phyloP scores from a whole-genome alignment of 2,113 vertebrate genomes.

The Peromyscus polionotus region DNA sequence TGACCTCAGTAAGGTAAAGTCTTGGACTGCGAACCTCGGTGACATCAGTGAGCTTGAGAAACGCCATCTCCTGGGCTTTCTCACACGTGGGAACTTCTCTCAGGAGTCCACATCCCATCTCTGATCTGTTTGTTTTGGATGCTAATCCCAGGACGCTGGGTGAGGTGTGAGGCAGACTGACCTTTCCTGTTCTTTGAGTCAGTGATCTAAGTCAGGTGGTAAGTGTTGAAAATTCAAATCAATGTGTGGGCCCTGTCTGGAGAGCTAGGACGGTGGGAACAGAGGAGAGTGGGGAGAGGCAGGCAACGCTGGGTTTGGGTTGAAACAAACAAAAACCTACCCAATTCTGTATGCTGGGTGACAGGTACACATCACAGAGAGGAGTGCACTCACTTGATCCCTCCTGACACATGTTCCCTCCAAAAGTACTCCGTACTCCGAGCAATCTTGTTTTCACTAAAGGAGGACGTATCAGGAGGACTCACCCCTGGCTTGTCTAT shows the following conservation, averaged over 20 bases:
- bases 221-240: slow-evolving; percentile 80
- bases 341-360: neutral
- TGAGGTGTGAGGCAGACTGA: slow-evolving; percentile 82
- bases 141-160: slow-evolving; percentile 56
- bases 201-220: slow-evolving; percentile 74
- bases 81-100: slow-evolving; percentile 77
- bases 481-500: neutral
- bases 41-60: slow-evolving; percentile 66
- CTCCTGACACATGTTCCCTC: neutral
- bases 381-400: neutral
- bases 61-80: slow-evolving; percentile 69
- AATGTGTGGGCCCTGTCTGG: slow-evolving; percentile 47
- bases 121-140: slow-evolving; percentile 85
- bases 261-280: slow-evolving; percentile 18
- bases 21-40: slow-evolving; percentile 35
- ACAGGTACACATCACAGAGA: neutral
- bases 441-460: neutral
- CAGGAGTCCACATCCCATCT: slow-evolving; percentile 67
- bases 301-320: neutral
- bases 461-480: neutral
- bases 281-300: neutral
- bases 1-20: neutral
- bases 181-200: slow-evolving; percentile 86
- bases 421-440: neutral
- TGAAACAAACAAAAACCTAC: neutral